Evolutionary conservation across 2,888 invertebrate species (phyloP).

Genomic region (Acanthopleura granulata): DNA sequence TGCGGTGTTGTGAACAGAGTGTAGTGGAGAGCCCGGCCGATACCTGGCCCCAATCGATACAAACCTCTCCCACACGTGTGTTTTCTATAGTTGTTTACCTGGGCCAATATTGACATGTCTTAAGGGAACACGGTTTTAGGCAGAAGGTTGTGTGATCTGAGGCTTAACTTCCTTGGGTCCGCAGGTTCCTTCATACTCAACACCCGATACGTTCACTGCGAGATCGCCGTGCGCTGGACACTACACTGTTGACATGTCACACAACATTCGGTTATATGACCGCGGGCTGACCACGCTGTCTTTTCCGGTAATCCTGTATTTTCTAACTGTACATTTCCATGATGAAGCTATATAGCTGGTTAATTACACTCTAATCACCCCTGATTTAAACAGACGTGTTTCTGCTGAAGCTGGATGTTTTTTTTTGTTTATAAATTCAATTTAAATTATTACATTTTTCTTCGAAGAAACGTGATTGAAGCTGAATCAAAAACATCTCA

Average conservation of each 20-base stretch:
- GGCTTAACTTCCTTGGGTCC: conserved; percentile 15
- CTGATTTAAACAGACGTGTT: too few relatives aligned
- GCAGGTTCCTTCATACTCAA: conserved; percentile 12
- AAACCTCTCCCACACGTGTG: conserved; percentile 11
- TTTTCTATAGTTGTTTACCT: not conserved
- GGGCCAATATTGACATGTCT: conserved; percentile 10
- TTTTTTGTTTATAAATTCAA: too few relatives aligned
- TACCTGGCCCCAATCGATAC: not conserved
- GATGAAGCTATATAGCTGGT: too few relatives aligned
- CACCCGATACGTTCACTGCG: not conserved
- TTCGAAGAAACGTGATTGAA: too few relatives aligned
- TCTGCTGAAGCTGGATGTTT: too few relatives aligned
- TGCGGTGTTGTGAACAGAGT: too few relatives aligned
- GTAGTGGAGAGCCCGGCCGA: too few relatives aligned
- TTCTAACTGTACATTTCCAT: too few relatives aligned
- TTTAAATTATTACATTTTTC: too few relatives aligned
- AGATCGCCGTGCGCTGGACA: not conserved
- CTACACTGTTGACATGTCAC: not conserved
- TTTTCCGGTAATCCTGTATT: conserved; percentile 2
- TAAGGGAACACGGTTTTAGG: not conserved
- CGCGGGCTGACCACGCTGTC: not conserved
- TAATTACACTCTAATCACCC: too few relatives aligned
- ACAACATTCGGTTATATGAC: not conserved
- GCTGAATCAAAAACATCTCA: too few relatives aligned
- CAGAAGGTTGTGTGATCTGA: not conserved